A percentile compares a stretch with the other conserved stretches of the same genome.
phyloP scores from a whole-genome alignment of 2,797 vertebrate species.

The Orientallactaga sibirica region DNA sequence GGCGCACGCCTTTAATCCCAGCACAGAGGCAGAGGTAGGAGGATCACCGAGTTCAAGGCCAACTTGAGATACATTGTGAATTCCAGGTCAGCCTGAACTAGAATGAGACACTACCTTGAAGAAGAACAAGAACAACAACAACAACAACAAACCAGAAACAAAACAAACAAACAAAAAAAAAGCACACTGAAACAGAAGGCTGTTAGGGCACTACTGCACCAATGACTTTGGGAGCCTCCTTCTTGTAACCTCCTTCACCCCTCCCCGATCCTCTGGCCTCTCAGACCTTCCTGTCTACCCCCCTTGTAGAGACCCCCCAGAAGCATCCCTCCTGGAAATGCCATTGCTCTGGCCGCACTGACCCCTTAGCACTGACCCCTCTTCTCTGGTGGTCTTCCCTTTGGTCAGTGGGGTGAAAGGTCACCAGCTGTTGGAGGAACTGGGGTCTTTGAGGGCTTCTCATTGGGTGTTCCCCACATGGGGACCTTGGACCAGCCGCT shows the following conservation, averaged over 20 bases:
- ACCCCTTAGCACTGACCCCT: neutral
- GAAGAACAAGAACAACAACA: too few relatives aligned
- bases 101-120: too few relatives aligned
- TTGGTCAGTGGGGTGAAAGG: conserved; percentile 71
- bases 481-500: neutral
- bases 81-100: neutral
- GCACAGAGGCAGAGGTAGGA: too few relatives aligned
- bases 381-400: conserved; percentile 72
- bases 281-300: neutral
- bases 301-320: conserved; percentile 62
- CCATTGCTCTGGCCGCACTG: neutral
- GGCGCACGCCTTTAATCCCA: too few relatives aligned
- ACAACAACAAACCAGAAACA: too few relatives aligned
- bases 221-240: neutral
- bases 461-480: conserved; percentile 57
- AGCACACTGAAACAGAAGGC: neutral
- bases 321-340: conserved; percentile 58
- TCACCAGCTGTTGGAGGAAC: conserved; percentile 54
- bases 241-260: neutral
- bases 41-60: too few relatives aligned
- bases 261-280: neutral
- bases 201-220: neutral
- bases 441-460: conserved; percentile 60
- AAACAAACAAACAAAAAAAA: too few relatives aligned
- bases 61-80: too few relatives aligned